Percentiles rank a stretch among this genome's conserved stretches.
Conservation (phyloP, 2,888 invertebrate species). For the Eupeodes luniger region DNA sequence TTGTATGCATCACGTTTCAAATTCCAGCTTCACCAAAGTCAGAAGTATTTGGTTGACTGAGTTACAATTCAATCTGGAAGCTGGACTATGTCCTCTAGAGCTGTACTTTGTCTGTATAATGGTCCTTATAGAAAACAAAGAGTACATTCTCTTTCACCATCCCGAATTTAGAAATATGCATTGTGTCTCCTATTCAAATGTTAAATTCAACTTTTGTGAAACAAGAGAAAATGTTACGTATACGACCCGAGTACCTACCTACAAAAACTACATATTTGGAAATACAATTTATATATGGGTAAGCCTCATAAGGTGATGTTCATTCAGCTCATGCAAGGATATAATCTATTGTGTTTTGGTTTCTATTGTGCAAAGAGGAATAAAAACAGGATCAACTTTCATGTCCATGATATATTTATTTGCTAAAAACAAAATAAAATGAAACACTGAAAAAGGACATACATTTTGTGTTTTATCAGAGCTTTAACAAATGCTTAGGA, state of each 20-base stretch:
- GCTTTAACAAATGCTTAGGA: too few relatives aligned
- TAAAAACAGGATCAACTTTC: too few relatives aligned
- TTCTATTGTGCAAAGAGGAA: not conserved
- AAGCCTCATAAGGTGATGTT: not conserved
- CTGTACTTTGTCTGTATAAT: not conserved
- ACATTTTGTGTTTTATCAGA: too few relatives aligned
- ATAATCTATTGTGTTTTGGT: conserved; percentile 4
- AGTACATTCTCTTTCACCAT: not conserved
- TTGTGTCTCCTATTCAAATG: not conserved
- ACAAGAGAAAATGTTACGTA: not conserved
- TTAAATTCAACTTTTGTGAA: not conserved
- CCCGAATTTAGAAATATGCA: not conserved
- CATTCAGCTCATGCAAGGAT: too few relatives aligned
- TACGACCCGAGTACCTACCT: not conserved
- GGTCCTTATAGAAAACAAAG: conserved; percentile 3
- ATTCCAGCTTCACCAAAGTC: not conserved
- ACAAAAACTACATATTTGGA: not conserved
- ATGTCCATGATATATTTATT: too few relatives aligned
- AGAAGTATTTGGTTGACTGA: conserved; percentile 3
- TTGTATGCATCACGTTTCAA: not conserved
- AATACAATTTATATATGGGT: not conserved
- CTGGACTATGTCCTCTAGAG: not conserved
- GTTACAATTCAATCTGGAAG: conserved; percentile 3
- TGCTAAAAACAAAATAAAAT: too few relatives aligned
- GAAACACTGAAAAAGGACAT: too few relatives aligned